A percentile compares a stretch with the other conserved stretches of the same genome.
These are phyloP conservation scores for Littorina saxatilis DNA, from an alignment of 1,140 invertebrate species.

Conservation along the genomic window DNA sequence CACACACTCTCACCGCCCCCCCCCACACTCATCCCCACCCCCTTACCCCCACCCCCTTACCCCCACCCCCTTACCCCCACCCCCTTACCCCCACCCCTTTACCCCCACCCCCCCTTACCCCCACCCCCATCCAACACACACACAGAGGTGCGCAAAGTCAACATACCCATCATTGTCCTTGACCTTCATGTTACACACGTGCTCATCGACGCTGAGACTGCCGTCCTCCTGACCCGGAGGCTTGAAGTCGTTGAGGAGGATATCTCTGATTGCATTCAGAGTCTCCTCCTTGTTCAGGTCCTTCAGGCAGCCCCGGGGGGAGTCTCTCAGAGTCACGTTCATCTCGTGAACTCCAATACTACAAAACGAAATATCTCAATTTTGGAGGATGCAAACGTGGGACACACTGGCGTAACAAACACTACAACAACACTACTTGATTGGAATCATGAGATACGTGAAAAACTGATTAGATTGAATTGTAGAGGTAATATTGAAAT, in stretches of 20 bases:
- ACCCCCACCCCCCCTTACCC: too few relatives aligned
- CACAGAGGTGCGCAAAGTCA: background rate
- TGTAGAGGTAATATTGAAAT: too few relatives aligned
- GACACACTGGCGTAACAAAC: too few relatives aligned
- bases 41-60: too few relatives aligned
- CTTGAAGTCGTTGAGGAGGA: conserved; percentile 56
- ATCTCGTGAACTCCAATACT: conserved; percentile 35
- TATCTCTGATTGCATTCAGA: conserved; percentile 22
- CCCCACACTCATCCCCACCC: too few relatives aligned
- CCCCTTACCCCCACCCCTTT: too few relatives aligned
- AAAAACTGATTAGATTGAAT: too few relatives aligned
- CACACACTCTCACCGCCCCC: too few relatives aligned
- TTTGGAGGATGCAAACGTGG: too few relatives aligned
- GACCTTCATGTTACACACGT: conserved; percentile 58
- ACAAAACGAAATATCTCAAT: background rate
- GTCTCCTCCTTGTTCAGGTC: conserved; percentile 32
- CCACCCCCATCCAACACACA: background rate
- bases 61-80: too few relatives aligned
- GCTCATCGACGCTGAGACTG: conserved; percentile 46
- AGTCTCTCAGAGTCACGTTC: conserved; percentile 23
- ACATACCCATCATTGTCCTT: conserved; percentile 34
- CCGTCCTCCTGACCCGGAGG: background rate
- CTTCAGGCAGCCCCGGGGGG: conserved; percentile 40
- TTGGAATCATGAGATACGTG: too few relatives aligned
- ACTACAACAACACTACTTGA: too few relatives aligned